Conservation (phyloP, 2,888 invertebrate species). For the Trichopria drosophilae region DNA sequence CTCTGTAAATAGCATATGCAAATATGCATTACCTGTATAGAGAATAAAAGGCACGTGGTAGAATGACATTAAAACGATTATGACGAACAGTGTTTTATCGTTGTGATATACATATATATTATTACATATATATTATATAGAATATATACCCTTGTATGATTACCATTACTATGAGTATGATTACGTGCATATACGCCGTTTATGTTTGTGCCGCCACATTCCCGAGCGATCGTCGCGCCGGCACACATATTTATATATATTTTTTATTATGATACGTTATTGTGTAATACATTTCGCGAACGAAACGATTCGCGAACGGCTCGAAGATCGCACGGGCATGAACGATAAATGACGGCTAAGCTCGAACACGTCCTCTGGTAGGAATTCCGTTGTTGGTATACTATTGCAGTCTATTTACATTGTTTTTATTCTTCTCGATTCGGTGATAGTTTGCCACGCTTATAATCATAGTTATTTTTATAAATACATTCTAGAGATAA, state of each 20-base stretch:
- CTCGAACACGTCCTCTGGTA: conserved; percentile 48
- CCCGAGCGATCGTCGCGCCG: conserved; percentile 31
- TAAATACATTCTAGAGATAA: conserved; percentile 18
- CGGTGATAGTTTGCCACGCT: too few relatives aligned
- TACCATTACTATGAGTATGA: conserved; percentile 22
- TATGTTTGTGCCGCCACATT: background rate
- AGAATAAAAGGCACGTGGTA: too few relatives aligned
- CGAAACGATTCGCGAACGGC: background rate
- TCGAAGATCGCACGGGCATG: background rate
- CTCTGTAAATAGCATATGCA: too few relatives aligned
- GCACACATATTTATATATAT: conserved; percentile 25
- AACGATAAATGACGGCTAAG: conserved; percentile 1
- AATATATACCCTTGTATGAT: conserved; percentile 21
- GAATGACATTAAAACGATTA: too few relatives aligned
- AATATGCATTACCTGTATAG: too few relatives aligned
- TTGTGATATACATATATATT: conserved; percentile 39
- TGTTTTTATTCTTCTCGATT: too few relatives aligned
- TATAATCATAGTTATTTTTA: conserved; percentile 2
- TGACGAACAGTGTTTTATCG: conserved; percentile 49
- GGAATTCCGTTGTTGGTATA: conserved; percentile 41
- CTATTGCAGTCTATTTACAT: too few relatives aligned
- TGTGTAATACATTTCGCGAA: conserved; percentile 6
- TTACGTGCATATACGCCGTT: conserved; percentile 31
- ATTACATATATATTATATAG: conserved; percentile 34
- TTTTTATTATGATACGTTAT: conserved; percentile 28